Percentiles rank a stretch among this genome's conserved stretches.
Conservation (phyloP, 2,113 vertebrate genomes). For the Mionectes macconnelli region DNA sequence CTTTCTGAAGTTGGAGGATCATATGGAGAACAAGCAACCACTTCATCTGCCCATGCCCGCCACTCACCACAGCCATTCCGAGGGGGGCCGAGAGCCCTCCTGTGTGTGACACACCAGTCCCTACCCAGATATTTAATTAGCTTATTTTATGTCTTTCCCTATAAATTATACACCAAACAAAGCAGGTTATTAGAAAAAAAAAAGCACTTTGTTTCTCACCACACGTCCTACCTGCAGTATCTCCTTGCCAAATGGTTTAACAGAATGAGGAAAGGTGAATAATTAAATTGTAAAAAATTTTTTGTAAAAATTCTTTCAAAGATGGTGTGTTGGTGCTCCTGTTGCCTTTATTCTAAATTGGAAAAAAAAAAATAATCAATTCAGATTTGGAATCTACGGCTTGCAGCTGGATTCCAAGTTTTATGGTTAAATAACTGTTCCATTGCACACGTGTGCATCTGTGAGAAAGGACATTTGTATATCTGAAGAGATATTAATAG, state of each 20-base stretch:
- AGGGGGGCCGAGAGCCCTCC: neutral
- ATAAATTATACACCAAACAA: neutral
- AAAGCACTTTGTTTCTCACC: neutral
- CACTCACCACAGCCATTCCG: neutral
- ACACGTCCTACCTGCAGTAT: neutral
- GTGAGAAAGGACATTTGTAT: neutral
- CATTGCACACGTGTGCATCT: neutral
- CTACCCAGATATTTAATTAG: neutral
- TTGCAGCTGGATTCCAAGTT: constrained; percentile 32
- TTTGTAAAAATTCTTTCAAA: neutral
- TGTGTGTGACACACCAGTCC: neutral
- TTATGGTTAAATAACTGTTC: neutral
- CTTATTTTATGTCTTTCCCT: neutral
- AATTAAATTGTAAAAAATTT: neutral
- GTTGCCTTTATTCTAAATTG: neutral
- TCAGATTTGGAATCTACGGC: constrained; percentile 18
- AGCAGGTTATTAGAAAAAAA: neutral
- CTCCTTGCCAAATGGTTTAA: neutral
- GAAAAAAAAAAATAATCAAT: neutral
- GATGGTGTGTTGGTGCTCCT: neutral
- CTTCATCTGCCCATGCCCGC: neutral
- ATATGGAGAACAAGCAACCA: neutral
- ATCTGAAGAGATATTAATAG: neutral
- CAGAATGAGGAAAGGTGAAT: neutral
- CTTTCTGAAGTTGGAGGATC: neutral